phyloP scores from a whole-genome alignment of 2,888 invertebrate genomes.

The Acrobasis suavella region DNA sequence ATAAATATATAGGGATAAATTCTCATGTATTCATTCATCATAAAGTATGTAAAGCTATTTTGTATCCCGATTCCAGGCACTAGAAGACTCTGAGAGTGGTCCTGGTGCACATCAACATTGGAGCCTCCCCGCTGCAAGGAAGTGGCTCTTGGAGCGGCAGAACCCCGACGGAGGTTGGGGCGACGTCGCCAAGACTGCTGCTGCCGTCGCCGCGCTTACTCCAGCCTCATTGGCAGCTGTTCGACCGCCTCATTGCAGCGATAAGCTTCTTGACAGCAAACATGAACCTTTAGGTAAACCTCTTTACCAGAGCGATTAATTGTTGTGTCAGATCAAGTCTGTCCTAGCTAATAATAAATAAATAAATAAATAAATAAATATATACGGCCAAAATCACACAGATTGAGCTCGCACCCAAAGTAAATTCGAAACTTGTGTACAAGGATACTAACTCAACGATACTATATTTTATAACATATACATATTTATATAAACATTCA shows the following conservation, averaged over 20 bases:
- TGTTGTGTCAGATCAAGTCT: no score
- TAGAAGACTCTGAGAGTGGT: constrained; percentile 88
- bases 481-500: no score
- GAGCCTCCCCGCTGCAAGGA: constrained; percentile 90
- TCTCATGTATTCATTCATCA: no score
- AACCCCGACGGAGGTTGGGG: constrained; percentile 91
- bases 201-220: constrained; percentile 89
- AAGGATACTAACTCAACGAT: no score
- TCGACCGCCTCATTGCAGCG: constrained; percentile 79
- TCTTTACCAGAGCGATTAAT: background rate
- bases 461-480: no score
- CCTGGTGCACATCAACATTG: constrained; percentile 83
- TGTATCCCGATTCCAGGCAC: constrained; percentile 73
- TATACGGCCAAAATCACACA: no score
- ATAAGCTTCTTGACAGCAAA: constrained; percentile 76
- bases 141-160: constrained; percentile 89
- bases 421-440: no score
- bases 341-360: no score
- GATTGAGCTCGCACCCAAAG: no score
- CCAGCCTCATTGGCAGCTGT: constrained; percentile 88
- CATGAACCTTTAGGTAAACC: constrained; percentile 77
- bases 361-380: no score
- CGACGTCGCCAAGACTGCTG: constrained; percentile 87
- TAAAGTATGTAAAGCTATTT: no score
- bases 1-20: no score